A percentile compares a stretch with the other conserved stretches of the same genome.
phyloP scores from a whole-genome alignment of 2,113 vertebrate genomes.

The Gadus chalcogrammus region DNA sequence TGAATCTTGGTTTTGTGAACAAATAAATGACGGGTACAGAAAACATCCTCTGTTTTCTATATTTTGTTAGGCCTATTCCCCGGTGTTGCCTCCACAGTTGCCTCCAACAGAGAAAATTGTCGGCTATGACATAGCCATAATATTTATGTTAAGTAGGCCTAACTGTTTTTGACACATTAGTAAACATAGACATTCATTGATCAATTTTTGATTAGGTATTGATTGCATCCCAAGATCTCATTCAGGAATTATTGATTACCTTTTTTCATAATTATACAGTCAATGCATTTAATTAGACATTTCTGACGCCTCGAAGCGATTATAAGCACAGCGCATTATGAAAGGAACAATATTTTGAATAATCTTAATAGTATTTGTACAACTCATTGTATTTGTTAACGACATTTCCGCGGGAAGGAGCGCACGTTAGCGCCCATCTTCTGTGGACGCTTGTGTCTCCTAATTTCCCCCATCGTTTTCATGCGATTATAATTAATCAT shows the following conservation, averaged over 20 bases:
- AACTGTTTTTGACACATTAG: constrained; percentile 25
- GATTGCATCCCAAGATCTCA: constrained; percentile 17
- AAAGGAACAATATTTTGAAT: not conserved
- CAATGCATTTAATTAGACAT: not conserved
- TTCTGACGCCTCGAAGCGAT: not conserved
- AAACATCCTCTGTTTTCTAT: constrained; percentile 3
- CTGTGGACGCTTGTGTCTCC: constrained; percentile 5
- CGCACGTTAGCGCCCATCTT: not conserved
- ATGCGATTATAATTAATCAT: constrained; percentile 59
- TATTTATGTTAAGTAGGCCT: constrained; percentile 20
- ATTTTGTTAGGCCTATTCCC: constrained; percentile 2
- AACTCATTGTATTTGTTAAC: not conserved
- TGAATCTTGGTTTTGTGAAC: constrained; percentile 22
- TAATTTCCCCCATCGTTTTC: constrained; percentile 38
- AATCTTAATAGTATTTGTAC: constrained; percentile 6
- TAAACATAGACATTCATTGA: constrained; percentile 24
- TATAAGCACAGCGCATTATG: not conserved
- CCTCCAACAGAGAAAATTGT: not conserved
- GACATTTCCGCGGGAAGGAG: not conserved
- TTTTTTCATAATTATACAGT: constrained; percentile 8
- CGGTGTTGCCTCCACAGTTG: not conserved
- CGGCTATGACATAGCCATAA: not conserved
- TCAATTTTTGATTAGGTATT: constrained; percentile 26
- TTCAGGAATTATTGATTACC: constrained; percentile 24
- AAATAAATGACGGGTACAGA: constrained; percentile 3